phyloP scores from a whole-genome alignment of 2,797 vertebrate species.

The Onychomys torridus region DNA sequence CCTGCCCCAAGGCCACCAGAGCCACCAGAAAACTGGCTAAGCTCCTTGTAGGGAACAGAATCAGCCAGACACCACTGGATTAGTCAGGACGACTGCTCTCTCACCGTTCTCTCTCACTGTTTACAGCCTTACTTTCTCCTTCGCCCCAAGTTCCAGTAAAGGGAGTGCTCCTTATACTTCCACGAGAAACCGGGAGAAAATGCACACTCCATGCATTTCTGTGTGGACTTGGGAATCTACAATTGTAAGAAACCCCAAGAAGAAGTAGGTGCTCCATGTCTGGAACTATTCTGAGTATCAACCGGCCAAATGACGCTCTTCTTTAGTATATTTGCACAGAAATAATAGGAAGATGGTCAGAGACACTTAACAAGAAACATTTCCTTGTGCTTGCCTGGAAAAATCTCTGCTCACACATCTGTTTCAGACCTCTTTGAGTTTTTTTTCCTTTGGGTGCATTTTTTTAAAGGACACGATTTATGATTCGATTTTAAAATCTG shows the following conservation, averaged over 20 bases:
- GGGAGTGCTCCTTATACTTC: neutral
- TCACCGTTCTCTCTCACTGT: fast-evolving
- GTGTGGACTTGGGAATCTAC: neutral
- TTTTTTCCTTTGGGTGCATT: neutral
- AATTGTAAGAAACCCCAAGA: neutral
- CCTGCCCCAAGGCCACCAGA: neutral
- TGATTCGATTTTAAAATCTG: neutral
- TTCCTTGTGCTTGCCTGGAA: neutral
- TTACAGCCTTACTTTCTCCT: neutral
- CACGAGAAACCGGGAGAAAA: neutral
- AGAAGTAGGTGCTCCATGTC: neutral
- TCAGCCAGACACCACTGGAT: neutral
- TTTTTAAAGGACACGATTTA: neutral
- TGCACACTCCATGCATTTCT: neutral
- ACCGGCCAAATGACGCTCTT: neutral
- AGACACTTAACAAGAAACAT: neutral
- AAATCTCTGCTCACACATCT: neutral
- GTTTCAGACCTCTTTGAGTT: neutral
- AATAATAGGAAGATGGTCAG: neutral
- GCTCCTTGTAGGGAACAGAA: neutral
- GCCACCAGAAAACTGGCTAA: neutral
- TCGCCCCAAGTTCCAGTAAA: neutral
- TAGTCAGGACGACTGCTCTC: neutral
- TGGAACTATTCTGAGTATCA: neutral
- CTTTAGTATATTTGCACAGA: neutral